Evolutionary conservation across 1,140 invertebrate species (phyloP).

Genomic region (Rhagoletis zephyria): DNA sequence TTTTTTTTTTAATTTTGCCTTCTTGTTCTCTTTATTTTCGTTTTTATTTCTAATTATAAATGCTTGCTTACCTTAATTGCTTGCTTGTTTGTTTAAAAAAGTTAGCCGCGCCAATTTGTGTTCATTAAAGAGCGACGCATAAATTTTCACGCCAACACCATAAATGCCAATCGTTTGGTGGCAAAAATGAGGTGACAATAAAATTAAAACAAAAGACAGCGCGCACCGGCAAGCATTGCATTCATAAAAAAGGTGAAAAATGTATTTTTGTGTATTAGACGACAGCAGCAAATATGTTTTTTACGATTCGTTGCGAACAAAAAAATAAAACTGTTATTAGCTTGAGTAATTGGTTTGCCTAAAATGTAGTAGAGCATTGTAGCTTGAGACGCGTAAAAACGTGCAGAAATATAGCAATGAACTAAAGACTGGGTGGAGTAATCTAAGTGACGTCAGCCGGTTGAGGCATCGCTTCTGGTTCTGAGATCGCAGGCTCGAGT

Average conservation of each 20-base stretch:
- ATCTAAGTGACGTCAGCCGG: too few species aligned
- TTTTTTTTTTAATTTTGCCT: background rate
- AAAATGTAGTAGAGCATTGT: background rate
- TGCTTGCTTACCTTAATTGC: background rate
- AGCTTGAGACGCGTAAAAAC: background rate
- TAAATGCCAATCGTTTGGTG: slow-evolving; percentile 30
- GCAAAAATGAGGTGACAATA: slow-evolving; percentile 29
- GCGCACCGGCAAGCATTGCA: background rate
- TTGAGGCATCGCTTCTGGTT: too few species aligned
- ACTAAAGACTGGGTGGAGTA: background rate
- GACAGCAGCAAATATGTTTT: background rate
- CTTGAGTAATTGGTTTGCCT: background rate
- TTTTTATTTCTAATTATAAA: too few species aligned
- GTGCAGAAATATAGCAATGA: background rate
- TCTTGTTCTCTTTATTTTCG: too few species aligned
- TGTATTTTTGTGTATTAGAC: background rate
- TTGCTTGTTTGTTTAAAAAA: background rate
- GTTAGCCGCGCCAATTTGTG: slow-evolving; percentile 42
- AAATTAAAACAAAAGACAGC: background rate
- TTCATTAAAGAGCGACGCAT: slow-evolving; percentile 46
- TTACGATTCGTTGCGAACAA: background rate
- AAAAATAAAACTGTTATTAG: background rate
- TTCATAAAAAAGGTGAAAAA: slow-evolving; percentile 19
- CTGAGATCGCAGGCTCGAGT: too few species aligned
- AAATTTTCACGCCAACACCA: slow-evolving; percentile 44